Evolutionary conservation across 2,888 invertebrate species (phyloP).

Genomic region (Coleophora deauratella): DNA sequence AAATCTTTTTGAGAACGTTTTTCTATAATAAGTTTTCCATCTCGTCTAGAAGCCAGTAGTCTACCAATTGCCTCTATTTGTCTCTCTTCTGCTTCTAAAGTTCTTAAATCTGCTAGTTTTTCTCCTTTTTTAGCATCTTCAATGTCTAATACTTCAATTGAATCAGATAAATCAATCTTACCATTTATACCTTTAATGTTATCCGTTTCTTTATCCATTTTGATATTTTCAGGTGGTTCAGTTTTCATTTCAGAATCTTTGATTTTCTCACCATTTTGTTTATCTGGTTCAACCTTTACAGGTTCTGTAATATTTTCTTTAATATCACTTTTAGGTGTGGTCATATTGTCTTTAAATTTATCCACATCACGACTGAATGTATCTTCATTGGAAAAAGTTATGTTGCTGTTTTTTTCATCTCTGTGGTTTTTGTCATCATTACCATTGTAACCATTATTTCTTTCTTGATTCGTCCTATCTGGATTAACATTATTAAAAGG

Average conservation of each 20-base stretch:
- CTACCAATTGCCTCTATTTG: conserved; percentile 69
- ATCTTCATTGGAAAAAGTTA: conserved; percentile 28
- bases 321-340: conserved; percentile 21
- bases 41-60: conserved; percentile 52
- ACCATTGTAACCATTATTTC: conserved; percentile 20
- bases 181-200: conserved; percentile 55
- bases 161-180: conserved; percentile 52
- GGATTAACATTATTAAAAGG: conserved; percentile 10
- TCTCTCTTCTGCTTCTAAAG: conserved; percentile 61
- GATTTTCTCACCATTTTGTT: background rate
- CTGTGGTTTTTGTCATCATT: conserved; percentile 32
- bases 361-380: conserved; percentile 12
- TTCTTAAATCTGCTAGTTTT: conserved; percentile 48
- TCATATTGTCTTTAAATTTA: conserved; percentile 13
- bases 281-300: conserved; percentile 17
- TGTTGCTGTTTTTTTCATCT: conserved; percentile 46
- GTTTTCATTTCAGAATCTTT: conserved; percentile 36
- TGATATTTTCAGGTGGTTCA: conserved; percentile 27
- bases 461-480: conserved; percentile 11
- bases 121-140: conserved; percentile 52
- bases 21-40: conserved; percentile 50
- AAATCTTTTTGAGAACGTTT: conserved; percentile 58
- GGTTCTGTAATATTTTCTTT: conserved; percentile 13
- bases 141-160: conserved; percentile 60
- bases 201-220: conserved; percentile 30